Evolutionary conservation across 2,888 invertebrate species (phyloP).

Genomic region (Leistus spinibarbis): DNA sequence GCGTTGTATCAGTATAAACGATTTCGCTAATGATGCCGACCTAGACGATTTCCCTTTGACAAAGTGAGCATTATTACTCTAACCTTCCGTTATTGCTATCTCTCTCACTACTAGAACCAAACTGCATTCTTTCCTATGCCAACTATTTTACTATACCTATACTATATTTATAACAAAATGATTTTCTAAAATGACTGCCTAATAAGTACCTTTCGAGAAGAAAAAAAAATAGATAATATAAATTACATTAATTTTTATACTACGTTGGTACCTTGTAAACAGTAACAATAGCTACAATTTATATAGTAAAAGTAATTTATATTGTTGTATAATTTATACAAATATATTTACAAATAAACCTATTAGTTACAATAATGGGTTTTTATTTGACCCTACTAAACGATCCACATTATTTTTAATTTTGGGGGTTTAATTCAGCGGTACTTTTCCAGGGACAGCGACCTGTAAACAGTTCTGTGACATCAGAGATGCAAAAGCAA

Average conservation of each 20-base stretch:
- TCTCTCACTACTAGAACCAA: neutral
- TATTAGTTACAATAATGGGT: slow-evolving; percentile 53
- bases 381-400: slow-evolving; percentile 47
- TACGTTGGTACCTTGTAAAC: slow-evolving; percentile 39
- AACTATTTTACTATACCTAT: slow-evolving; percentile 23
- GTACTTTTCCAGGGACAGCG: slow-evolving; percentile 53
- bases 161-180: slow-evolving; percentile 23
- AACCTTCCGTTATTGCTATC: slow-evolving; percentile 1
- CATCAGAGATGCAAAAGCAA: slow-evolving; percentile 56
- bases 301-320: slow-evolving; percentile 35
- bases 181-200: slow-evolving; percentile 39
- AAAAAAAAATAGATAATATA: slow-evolving; percentile 9
- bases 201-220: slow-evolving; percentile 32
- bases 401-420: neutral
- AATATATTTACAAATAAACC: slow-evolving; percentile 56
- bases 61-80: neutral
- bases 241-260: slow-evolving; percentile 38
- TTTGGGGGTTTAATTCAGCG: slow-evolving; percentile 43
- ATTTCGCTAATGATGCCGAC: slow-evolving; percentile 20
- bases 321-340: slow-evolving; percentile 40
- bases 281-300: slow-evolving; percentile 30
- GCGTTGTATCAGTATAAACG: slow-evolving; percentile 26
- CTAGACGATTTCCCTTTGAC: slow-evolving; percentile 8
- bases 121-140: slow-evolving; percentile 30
- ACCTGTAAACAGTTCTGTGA: slow-evolving; percentile 50